A percentile compares a stretch with the other conserved stretches of the same genome.
Conservation (phyloP, 2,888 invertebrate species). For the Lottia scabra region DNA sequence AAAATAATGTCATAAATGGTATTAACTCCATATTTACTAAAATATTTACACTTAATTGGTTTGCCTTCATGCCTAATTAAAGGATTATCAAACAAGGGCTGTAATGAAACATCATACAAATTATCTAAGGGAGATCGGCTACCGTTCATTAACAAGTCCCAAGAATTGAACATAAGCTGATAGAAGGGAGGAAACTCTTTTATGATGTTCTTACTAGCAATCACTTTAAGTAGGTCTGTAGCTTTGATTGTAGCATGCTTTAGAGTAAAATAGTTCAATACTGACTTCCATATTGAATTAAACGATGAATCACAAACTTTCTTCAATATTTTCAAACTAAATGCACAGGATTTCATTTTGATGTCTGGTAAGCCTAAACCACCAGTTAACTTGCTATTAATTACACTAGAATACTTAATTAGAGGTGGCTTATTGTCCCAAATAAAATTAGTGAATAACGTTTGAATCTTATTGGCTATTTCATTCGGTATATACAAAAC, state of each 20-base stretch:
- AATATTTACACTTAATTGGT: background rate
- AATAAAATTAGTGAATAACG: background rate
- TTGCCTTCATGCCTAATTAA: background rate
- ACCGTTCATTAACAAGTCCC: background rate
- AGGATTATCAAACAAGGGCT: background rate
- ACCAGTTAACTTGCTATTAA: background rate
- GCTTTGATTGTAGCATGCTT: too few species aligned
- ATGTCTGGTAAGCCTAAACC: background rate
- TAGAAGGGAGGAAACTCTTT: background rate
- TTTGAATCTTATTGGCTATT: background rate
- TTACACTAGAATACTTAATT: background rate
- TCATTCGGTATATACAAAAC: background rate
- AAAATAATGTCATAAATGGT: background rate
- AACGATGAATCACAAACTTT: background rate
- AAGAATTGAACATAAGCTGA: background rate
- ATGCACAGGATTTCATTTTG: background rate
- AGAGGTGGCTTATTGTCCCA: background rate
- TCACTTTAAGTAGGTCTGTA: too few species aligned
- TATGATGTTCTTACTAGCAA: background rate
- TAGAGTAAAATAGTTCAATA: background rate
- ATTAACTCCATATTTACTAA: background rate
- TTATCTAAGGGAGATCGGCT: background rate
- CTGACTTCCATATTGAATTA: background rate
- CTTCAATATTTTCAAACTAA: background rate
- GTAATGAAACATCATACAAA: background rate